Conservation (phyloP, 2,113 vertebrate species). For the Microcebus lehilahytsara region DNA sequence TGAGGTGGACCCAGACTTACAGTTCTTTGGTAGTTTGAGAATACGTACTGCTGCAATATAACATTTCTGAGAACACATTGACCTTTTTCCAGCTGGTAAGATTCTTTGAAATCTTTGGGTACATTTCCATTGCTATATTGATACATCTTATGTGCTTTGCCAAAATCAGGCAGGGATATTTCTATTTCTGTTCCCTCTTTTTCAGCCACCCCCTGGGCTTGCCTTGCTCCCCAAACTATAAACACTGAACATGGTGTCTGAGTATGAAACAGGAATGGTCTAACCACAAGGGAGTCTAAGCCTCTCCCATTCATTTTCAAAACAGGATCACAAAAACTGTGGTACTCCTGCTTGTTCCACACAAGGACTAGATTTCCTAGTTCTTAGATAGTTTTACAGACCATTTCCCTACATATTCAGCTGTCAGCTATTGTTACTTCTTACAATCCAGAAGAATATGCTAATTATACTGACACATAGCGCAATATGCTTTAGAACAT, state of each 20-base stretch:
- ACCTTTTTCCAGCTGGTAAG: constrained; percentile 21
- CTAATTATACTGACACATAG: constrained; percentile 83
- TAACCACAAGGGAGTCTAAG: constrained; percentile 15
- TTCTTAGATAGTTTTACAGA: constrained; percentile 80
- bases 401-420: constrained; percentile 74
- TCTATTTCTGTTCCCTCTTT: constrained; percentile 52
- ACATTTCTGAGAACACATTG: constrained; percentile 28
- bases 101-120: constrained; percentile 54
- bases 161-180: constrained; percentile 49
- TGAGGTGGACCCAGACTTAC: neutral
- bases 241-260: constrained; percentile 40
- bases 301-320: constrained; percentile 64
- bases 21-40: neutral
- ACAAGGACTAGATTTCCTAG: constrained; percentile 71
- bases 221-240: constrained; percentile 45
- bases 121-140: constrained; percentile 45
- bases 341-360: constrained; percentile 65
- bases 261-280: constrained; percentile 13
- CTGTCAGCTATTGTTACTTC: constrained; percentile 83
- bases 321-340: constrained; percentile 64
- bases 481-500: constrained; percentile 81
- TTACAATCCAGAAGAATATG: constrained; percentile 81
- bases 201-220: constrained; percentile 27
- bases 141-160: constrained; percentile 49
- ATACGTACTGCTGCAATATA: neutral